These are phyloP conservation scores for Numida meleagris DNA, from an alignment of 2,113 vertebrate species.

Conservation along the genomic window DNA sequence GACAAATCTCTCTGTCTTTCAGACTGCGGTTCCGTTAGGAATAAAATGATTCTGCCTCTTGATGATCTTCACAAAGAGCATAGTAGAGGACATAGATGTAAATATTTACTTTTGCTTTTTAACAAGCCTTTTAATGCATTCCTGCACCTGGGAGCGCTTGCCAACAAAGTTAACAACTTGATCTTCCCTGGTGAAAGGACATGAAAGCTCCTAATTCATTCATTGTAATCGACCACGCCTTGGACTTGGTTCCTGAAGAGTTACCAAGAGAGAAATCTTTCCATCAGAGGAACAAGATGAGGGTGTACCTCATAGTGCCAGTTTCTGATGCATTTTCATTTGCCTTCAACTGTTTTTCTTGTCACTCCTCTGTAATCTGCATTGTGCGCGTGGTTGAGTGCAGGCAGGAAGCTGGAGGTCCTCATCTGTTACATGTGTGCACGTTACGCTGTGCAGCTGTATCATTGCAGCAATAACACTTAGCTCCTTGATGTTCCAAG, in stretches of 20 bases:
- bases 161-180: not conserved
- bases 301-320: not conserved
- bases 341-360: not conserved
- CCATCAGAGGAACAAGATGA: not conserved
- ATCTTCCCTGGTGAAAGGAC: not conserved
- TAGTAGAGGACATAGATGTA: not conserved
- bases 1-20: not conserved
- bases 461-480: not conserved
- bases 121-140: not conserved
- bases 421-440: not conserved
- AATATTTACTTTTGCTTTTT: slow-evolving; percentile 43
- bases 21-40: not conserved
- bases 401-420: not conserved
- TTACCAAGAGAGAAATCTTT: not conserved
- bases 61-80: not conserved
- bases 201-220: not conserved
- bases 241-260: not conserved
- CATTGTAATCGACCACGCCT: not conserved
- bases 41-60: not conserved
- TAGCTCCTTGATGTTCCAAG: not conserved
- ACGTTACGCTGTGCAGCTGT: not conserved
- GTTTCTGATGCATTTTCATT: not conserved
- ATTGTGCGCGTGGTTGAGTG: not conserved
- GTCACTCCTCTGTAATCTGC: not conserved
- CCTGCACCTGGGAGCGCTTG: slow-evolving; percentile 7